phyloP scores from a whole-genome alignment of 2,797 vertebrate species.

The Anisognathus igniventris region DNA sequence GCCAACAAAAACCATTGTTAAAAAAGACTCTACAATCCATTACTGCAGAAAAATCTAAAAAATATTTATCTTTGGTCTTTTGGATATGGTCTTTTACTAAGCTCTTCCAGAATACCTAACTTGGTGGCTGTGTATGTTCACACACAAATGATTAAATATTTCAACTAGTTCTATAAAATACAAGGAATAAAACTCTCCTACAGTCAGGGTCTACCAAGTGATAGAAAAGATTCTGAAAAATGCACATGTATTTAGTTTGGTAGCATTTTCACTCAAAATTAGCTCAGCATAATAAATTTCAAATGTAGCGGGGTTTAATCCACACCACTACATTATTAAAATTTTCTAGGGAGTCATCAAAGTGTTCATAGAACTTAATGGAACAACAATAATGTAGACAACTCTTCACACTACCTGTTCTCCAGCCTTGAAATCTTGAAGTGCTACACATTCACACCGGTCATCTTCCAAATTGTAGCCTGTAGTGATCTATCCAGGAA shows the following conservation, averaged over 20 bases:
- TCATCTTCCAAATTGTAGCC: constrained; percentile 98
- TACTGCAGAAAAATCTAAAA: neutral
- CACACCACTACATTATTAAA: neutral
- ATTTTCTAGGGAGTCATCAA: neutral
- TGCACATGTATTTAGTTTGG: neutral
- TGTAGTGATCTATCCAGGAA: constrained; percentile 87
- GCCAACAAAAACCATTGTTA: neutral
- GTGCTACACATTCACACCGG: constrained; percentile 93
- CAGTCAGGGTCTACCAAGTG: neutral
- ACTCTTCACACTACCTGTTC: constrained; percentile 84
- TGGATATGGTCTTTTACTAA: neutral
- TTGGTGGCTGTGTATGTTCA: neutral
- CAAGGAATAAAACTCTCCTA: neutral
- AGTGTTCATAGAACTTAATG: neutral
- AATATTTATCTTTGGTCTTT: neutral
- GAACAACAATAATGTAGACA: neutral
- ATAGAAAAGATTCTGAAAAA: neutral
- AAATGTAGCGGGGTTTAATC: neutral
- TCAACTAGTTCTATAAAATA: neutral
- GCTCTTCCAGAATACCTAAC: neutral
- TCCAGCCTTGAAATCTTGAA: constrained; percentile 89
- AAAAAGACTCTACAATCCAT: neutral
- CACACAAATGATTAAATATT: neutral
- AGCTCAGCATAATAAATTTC: neutral
- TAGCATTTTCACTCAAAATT: neutral